Base-by-base conservation (phyloP, 2,888 invertebrate genomes). In the Andricus curvator region DNA sequence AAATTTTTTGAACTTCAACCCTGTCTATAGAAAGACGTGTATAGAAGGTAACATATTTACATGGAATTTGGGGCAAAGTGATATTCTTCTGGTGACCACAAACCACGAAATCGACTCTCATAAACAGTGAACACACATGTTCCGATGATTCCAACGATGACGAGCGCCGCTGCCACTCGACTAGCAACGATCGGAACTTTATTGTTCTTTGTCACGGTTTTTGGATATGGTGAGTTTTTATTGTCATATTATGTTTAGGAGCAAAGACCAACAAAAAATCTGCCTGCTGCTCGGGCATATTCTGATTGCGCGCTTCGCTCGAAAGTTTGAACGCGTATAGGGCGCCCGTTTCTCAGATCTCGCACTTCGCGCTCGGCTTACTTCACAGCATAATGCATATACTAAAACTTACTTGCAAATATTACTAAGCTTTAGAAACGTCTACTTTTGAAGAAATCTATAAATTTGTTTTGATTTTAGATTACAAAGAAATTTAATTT, bases 61-160 rank as follows among this genome's bases (percentile, higher is more conserved):
- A 9, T 66, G n/a, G n/a, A 20, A n/a, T 66, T 20, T 20, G 20
- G 66, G 8, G 20, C 3, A 51, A 70, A 51, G 70, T 51, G 51
- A 48, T 9, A 6, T 70, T 51, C 48, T 20, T 11, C 25, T 22
- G 48, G 48, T 17, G 29, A 29, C 17, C 22, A 44, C 2, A 70
- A 51, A 51, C 17, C 20, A 15, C 25, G 11, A 44, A 51, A 29
- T 29, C 20, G 20, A 20, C 13, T 51, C 17, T 70, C 20, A 1
- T 22, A 76, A 80, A 37, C 79, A 22, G 82, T 78, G 82, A 66
- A 81, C 82, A 86, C 89, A 88, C 89, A 90, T 89, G 89, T 86
- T 87, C 88, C 88, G 88, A 88, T 89, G 88, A 89, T 88, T 82
- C 82, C 85, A 83, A 88, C 85, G 83, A 89, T 90, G 89, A 89